Percentiles rank a stretch among this genome's conserved stretches.
phyloP scores from a whole-genome alignment of 2,888 invertebrate genomes.

The Euplexia lucipara region DNA sequence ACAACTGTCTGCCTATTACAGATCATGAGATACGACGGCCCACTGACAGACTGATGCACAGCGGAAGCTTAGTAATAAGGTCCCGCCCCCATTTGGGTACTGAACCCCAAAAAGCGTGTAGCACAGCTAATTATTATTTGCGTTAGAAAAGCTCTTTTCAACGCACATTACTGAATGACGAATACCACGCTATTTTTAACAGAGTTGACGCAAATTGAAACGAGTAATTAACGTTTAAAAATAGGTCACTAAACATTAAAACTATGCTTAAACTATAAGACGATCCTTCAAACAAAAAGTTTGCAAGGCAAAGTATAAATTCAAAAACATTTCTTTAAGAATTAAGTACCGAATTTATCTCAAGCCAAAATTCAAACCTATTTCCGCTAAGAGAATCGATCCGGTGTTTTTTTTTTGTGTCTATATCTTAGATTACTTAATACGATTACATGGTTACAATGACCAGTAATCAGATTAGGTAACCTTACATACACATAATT shows the following conservation, averaged over 20 bases:
- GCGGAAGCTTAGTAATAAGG: too few relatives aligned
- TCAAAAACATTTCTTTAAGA: neutral
- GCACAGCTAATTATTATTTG: slow-evolving; percentile 4
- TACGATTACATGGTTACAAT: slow-evolving; percentile 54
- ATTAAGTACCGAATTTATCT: neutral
- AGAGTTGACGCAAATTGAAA: slow-evolving; percentile 36
- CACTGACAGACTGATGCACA: too few relatives aligned
- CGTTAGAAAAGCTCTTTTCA: neutral
- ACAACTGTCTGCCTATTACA: too few relatives aligned
- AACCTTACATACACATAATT: slow-evolving; percentile 54
- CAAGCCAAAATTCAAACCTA: slow-evolving; percentile 17
- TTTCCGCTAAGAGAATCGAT: slow-evolving; percentile 36
- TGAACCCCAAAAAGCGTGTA: rapidly evolving
- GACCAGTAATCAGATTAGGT: slow-evolving; percentile 62
- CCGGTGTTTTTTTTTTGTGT: slow-evolving; percentile 4
- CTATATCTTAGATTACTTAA: slow-evolving; percentile 52
- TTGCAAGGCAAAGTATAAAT: neutral
- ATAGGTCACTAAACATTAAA: slow-evolving; percentile 8
- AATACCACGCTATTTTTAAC: slow-evolving; percentile 28
- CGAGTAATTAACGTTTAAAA: slow-evolving; percentile 18
- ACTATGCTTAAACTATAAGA: neutral
- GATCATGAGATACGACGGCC: too few relatives aligned
- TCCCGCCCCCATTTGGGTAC: too few relatives aligned
- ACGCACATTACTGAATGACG: slow-evolving; percentile 8
- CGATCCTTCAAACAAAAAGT: neutral